Conservation (phyloP, 2,797 vertebrate genomes). For the Helarctos malayanus region DNA sequence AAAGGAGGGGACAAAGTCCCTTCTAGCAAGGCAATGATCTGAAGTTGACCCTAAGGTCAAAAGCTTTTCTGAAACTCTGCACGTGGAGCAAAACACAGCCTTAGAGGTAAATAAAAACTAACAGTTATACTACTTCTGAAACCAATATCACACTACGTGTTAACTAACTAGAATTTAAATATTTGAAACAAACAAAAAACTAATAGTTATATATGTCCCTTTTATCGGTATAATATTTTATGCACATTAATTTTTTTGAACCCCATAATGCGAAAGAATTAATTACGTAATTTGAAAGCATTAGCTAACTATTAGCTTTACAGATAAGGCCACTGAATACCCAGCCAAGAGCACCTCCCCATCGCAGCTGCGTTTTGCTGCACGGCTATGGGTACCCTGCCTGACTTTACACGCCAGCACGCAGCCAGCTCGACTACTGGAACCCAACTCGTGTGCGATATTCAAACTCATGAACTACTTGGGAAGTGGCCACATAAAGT, state of each 20-base stretch:
- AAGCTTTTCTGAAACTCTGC: background rate
- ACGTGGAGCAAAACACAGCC: background rate
- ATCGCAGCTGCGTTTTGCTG: background rate
- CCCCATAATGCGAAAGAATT: background rate
- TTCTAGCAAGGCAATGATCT: background rate
- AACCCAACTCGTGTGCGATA: background rate
- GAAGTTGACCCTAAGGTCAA: background rate
- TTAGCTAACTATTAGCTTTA: background rate
- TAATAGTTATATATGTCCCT: background rate
- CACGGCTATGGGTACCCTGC: background rate
- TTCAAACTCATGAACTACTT: background rate
- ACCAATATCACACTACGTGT: background rate
- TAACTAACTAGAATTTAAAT: background rate
- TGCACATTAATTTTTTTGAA: background rate
- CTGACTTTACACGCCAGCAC: background rate
- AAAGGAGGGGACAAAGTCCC: background rate
- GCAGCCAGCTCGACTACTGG: background rate
- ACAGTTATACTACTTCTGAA: background rate
- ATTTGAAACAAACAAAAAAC: background rate
- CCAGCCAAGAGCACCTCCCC: background rate
- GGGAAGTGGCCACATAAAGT: background rate
- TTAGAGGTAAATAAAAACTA: background rate
- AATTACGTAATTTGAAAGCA: background rate
- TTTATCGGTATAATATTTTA: background rate
- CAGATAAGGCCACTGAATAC: background rate